Conservation (phyloP, 2,888 invertebrate genomes). For the Ariolimax columbianus region DNA sequence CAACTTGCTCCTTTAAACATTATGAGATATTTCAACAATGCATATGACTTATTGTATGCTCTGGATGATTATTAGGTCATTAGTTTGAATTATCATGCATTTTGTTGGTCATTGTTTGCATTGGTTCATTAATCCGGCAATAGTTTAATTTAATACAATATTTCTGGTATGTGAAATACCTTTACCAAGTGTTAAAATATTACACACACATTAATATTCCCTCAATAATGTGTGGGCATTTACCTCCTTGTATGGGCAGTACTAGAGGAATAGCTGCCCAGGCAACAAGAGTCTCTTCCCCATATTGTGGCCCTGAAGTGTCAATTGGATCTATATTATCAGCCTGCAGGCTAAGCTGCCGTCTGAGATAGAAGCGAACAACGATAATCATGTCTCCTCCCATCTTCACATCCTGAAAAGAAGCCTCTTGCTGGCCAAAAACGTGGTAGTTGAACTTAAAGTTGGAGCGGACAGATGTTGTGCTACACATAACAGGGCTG, state of each 20-base stretch:
- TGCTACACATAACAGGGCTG: conserved; percentile 75
- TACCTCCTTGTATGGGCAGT: conserved; percentile 62
- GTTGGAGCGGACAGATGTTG: conserved; percentile 74
- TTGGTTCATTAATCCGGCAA: too few species aligned
- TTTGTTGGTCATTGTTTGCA: too few species aligned
- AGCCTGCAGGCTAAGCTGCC: conserved; percentile 56
- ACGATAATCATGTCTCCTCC: conserved; percentile 74
- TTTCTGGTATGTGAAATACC: too few species aligned
- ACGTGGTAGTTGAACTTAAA: conserved; percentile 75
- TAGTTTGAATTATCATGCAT: too few species aligned
- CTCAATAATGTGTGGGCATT: not conserved
- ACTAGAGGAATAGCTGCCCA: conserved; percentile 75
- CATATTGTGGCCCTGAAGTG: conserved; percentile 63
- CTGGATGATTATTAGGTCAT: too few species aligned
- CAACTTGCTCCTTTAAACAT: too few species aligned
- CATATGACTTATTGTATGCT: too few species aligned
- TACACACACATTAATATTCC: not conserved
- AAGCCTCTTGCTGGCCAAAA: conserved; percentile 77
- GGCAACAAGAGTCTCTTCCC: conserved; percentile 73
- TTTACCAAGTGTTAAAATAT: too few species aligned
- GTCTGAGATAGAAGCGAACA: conserved; percentile 73
- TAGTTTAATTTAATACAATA: too few species aligned
- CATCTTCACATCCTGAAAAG: conserved; percentile 72
- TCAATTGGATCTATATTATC: conserved; percentile 58
- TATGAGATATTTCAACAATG: too few species aligned